Evolutionary conservation across 2,797 vertebrate genomes (phyloP).

Genomic region (Gastrophryne carolinensis): DNA sequence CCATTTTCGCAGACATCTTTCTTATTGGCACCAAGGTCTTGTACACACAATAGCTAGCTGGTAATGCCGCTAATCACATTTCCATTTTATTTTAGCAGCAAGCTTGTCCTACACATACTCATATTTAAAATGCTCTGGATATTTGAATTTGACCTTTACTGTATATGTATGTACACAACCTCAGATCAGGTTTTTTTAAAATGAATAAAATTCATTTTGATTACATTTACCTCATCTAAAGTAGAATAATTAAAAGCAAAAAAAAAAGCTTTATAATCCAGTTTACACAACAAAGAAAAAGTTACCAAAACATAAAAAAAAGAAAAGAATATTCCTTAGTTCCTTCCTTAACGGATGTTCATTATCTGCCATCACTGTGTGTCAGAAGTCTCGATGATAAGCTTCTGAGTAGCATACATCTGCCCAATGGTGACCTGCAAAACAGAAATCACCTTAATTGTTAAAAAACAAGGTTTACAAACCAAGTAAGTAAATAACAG

Average conservation of each 20-base stretch:
- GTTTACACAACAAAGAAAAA: too few relatives aligned
- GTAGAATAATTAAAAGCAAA: background rate
- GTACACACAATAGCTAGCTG: too few relatives aligned
- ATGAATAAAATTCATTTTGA: background rate
- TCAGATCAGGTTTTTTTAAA: background rate
- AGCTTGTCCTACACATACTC: too few relatives aligned
- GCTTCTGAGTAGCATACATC: conserved; percentile 58
- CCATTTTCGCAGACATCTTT: too few relatives aligned
- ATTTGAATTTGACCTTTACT: background rate
- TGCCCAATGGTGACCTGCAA: conserved; percentile 62
- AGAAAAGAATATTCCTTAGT: background rate
- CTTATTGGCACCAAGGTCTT: too few relatives aligned
- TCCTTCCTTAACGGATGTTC: too few relatives aligned
- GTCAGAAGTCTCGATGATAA: conserved; percentile 55
- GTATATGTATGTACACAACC: background rate
- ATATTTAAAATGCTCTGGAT: background rate
- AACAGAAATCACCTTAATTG: background rate
- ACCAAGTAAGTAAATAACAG: too few relatives aligned
- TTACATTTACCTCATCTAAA: background rate
- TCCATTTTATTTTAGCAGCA: too few relatives aligned
- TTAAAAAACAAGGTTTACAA: too few relatives aligned
- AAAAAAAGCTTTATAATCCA: background rate
- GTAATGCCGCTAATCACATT: too few relatives aligned
- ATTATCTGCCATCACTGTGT: conserved; percentile 16
- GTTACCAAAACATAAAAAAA: too few relatives aligned